Base-by-base conservation (phyloP, 2,113 vertebrate genomes). In the Periophthalmodon schlosseri region DNA sequence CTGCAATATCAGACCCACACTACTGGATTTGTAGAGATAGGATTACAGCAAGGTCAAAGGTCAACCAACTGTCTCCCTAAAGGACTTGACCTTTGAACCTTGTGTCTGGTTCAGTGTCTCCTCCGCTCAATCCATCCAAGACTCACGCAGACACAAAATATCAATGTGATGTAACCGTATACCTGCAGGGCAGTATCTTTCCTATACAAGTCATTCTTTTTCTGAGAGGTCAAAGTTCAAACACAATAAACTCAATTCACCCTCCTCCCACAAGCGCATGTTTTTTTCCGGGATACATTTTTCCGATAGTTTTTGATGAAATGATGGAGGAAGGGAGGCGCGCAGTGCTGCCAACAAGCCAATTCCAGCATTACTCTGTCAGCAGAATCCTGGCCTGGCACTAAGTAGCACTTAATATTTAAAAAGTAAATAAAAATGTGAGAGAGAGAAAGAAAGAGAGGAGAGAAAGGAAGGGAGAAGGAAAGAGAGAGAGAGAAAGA, bases 331-430 rank as follows among this genome's bases (percentile, higher is more conserved):
- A 58, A 64, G 68, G 64, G 36, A 65, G 66, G 68, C 36, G 64
- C 72, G 76, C 73, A 20, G 66, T 34, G 46, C 73, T 85, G 87
- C 85, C 85, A 85, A 85, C 78, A 64, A 82, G 71, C 71, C 84
- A 81, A 82, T 87, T 85, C 84, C 78, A 64, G 14, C 80, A 69
- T 79, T 63, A 23, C 33, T 20, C 64, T 24, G 82, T 90, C 89
- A 90, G 87, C 89, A 77, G 56, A 89, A 89, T 70, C 34, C 72
- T 47, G 78, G 78, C 78, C 82, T 79, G 78, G 60, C 63, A 74
- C 68, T 83, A 73, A 82, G 86, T 76, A 77, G 75, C 68, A 24
- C 79, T 81, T 74, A 13, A 80, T 85, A 87, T 85, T 82, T 81
- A 69, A 87, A 79, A 79, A 83, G 76, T 78, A 86, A 85, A 86